Base-by-base conservation (phyloP, 1,140 invertebrate species). In the Trigoniulus corallinus region DNA sequence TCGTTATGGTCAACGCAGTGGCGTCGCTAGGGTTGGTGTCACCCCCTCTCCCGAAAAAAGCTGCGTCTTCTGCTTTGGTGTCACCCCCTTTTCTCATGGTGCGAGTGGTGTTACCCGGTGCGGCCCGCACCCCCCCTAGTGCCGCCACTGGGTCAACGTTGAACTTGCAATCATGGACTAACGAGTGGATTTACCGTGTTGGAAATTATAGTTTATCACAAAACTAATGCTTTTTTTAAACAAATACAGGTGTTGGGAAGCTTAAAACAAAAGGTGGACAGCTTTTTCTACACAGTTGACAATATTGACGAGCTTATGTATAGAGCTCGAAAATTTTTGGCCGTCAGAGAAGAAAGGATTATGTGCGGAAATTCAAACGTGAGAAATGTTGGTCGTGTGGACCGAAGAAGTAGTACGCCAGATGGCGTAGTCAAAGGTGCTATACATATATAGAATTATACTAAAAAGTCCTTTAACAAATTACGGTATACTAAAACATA, bases 241-340 rank as follows among this genome's bases (percentile, higher is more conserved):
- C 20, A 12, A 26, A 12, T 13, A 44, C 58, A 88, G 84, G 80
- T 84, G 55, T 71, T 87, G 57, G 80, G 75, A 54, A 82, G 79
- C 56, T 71, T 92, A n/a, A 86, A 88, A 59, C 82, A 86, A 53
- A 84, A 84, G 67, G 77, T 91, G 52, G 87, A 92, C 65, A 75
- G 78, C 48, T 78, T 80, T 63, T 73, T 88, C 44, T 74, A 69
- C 0, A 78, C 77, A n/a, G 70, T 82, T 13, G 73, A 78, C 23
- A 79, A 85, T 63, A 75, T 78, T 21, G 69, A 75, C 24, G 66
- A 75, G 50, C 66, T 89, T 13, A 50, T 71, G 7, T 22, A 57
- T 4, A 58, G 62, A 53, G 85, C 83, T 22, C 74, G 81, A 51
- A 68, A 78, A 20, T 84, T 80, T 64, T 70, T 93, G 27, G 76